Evolutionary conservation across 2,888 invertebrate genomes (phyloP).

Genomic region (Drosophila kuntzei): DNA sequence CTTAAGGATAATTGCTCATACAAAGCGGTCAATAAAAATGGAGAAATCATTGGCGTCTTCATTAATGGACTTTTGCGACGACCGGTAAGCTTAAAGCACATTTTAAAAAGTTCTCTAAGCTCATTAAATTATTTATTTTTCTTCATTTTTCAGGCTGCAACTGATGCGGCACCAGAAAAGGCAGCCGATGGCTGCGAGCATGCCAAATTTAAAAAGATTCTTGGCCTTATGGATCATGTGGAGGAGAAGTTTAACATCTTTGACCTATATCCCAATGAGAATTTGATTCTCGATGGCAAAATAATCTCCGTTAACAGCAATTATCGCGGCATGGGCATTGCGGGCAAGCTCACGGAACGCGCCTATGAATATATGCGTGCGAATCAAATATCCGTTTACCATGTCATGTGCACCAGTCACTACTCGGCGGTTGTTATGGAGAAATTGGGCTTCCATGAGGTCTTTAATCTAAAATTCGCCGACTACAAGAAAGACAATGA

Average conservation of each 20-base stretch:
- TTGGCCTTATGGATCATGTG: slow-evolving; percentile 86
- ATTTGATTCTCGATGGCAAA: slow-evolving; percentile 84
- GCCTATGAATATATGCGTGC: slow-evolving; percentile 84
- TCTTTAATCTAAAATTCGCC: slow-evolving; percentile 88
- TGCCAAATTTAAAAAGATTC: slow-evolving; percentile 87
- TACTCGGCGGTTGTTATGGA: slow-evolving; percentile 91
- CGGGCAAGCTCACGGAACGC: slow-evolving; percentile 83
- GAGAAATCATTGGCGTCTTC: slow-evolving; percentile 87
- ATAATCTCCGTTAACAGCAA: slow-evolving; percentile 84
- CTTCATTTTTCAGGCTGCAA: slow-evolving; percentile 11
- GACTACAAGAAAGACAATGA: slow-evolving; percentile 89
- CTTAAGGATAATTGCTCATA: slow-evolving; percentile 87
- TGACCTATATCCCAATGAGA: slow-evolving; percentile 85
- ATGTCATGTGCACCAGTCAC: slow-evolving; percentile 91
- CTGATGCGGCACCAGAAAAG: slow-evolving; percentile 52
- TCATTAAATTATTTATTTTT: not conserved
- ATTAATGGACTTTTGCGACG: slow-evolving; percentile 86
- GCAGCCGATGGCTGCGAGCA: slow-evolving; percentile 84
- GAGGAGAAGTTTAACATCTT: slow-evolving; percentile 86
- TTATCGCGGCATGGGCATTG: slow-evolving; percentile 85
- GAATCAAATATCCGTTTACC: slow-evolving; percentile 86
- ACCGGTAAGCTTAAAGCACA: slow-evolving; percentile 51
- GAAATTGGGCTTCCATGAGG: slow-evolving; percentile 89
- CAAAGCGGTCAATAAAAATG: slow-evolving; percentile 86
- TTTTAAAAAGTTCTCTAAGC: not conserved